Percentiles rank a stretch among this genome's conserved stretches.
These are phyloP conservation scores for Myiagra hebetior DNA, from an alignment of 2,113 vertebrate species.

Conservation along the genomic window DNA sequence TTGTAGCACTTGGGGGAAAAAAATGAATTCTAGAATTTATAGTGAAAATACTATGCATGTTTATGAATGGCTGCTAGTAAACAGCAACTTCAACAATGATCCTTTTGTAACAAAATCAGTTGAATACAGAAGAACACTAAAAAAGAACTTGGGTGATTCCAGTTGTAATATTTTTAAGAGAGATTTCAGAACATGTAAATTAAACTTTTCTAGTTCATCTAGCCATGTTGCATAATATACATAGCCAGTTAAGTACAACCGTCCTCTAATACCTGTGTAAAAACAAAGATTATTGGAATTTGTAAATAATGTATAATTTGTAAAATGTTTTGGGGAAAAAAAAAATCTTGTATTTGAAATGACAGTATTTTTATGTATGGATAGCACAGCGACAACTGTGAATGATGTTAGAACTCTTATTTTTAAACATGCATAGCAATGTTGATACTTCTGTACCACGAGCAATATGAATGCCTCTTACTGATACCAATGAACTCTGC, in stretches of 20 bases:
- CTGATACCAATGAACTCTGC: constrained; percentile 28
- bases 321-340: constrained; percentile 45
- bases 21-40: background rate
- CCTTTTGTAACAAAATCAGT: background rate
- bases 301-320: constrained; percentile 72
- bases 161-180: background rate
- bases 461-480: constrained; percentile 42
- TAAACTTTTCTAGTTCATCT: background rate
- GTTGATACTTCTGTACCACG: background rate
- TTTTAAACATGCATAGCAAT: constrained; percentile 33
- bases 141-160: background rate
- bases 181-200: constrained; percentile 6
- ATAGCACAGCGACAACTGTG: constrained; percentile 55
- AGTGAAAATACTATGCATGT: background rate
- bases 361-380: constrained; percentile 58
- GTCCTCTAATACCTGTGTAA: constrained; percentile 46
- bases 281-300: background rate
- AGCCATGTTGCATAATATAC: constrained; percentile 5
- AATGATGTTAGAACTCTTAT: constrained; percentile 22
- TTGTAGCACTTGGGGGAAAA: background rate
- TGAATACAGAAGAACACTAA: background rate
- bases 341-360: constrained; percentile 60
- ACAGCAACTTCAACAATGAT: background rate
- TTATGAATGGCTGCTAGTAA: constrained; percentile 15
- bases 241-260: background rate